Percentiles rank a stretch among this genome's conserved stretches.
Conservation (phyloP, 1,140 invertebrate genomes). For the Temnothorax curvispinosus region DNA sequence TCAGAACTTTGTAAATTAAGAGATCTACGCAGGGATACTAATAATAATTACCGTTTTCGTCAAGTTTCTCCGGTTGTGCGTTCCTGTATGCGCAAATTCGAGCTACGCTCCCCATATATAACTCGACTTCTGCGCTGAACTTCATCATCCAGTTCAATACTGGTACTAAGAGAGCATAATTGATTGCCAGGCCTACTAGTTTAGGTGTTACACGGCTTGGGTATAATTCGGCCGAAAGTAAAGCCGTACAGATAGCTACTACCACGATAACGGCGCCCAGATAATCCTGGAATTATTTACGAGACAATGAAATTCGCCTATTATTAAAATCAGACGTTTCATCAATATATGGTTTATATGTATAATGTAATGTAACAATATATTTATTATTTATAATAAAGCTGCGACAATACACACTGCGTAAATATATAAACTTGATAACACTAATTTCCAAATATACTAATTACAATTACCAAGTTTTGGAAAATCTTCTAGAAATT, state of each 20-base stretch:
- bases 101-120: slow-evolving; percentile 92
- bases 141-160: slow-evolving; percentile 93
- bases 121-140: slow-evolving; percentile 92
- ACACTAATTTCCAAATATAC: not conserved
- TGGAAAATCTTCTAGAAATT: not conserved
- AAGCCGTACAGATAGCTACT: slow-evolving; percentile 89
- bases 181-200: slow-evolving; percentile 90
- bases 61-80: slow-evolving; percentile 87
- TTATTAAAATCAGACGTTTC: not conserved
- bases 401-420: not conserved
- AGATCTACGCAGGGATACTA: not conserved
- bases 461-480: not conserved
- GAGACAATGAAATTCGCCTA: not conserved
- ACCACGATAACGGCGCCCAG: slow-evolving; percentile 92
- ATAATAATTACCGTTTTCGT: slow-evolving; percentile 82
- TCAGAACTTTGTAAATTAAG: not conserved
- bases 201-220: slow-evolving; percentile 87
- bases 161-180: slow-evolving; percentile 93
- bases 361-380: not conserved
- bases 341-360: not conserved
- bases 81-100: slow-evolving; percentile 88
- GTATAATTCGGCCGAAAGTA: slow-evolving; percentile 86
- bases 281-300: slow-evolving; percentile 89
- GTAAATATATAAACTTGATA: not conserved
- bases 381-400: slow-evolving; percentile 8